Conservation (phyloP, 2,888 invertebrate species). For the Hoplodrina blanda region DNA sequence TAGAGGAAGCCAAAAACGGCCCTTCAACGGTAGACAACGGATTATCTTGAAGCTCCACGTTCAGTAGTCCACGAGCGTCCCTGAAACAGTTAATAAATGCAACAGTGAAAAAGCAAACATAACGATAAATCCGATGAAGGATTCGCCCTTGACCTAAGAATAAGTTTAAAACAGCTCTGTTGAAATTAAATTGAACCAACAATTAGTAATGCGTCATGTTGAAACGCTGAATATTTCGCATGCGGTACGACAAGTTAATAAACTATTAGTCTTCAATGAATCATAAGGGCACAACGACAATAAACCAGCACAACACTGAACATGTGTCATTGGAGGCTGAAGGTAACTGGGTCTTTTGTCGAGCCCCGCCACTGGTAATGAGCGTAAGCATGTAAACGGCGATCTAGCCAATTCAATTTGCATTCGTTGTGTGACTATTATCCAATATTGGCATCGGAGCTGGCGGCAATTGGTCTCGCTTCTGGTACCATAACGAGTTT, state of each 20-base stretch:
- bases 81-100: conserved; percentile 80
- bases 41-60: conserved; percentile 93
- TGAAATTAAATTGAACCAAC: not conserved
- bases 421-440: conserved; percentile 86
- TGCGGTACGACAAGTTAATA: conserved; percentile 7
- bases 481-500: conserved; percentile 81
- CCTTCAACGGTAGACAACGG: conserved; percentile 91
- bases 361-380: conserved; percentile 36
- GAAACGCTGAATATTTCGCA: conserved; percentile 4
- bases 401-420: conserved; percentile 82
- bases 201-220: conserved; percentile 20
- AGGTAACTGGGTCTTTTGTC: conserved; percentile 47
- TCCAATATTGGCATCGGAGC: conserved; percentile 85
- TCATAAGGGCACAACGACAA: conserved; percentile 16
- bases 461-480: conserved; percentile 79
- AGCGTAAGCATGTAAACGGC: conserved; percentile 67
- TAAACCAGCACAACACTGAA: conserved; percentile 28
- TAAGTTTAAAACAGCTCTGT: not conserved
- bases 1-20: conserved; percentile 92
- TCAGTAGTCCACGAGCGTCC: conserved; percentile 92
- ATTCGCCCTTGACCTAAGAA: conserved; percentile 11
- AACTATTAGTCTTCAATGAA: conserved; percentile 26
- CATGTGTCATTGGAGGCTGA: conserved; percentile 28
- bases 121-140: conserved; percentile 1
- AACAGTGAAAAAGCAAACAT: not conserved